phyloP scores from a whole-genome alignment of 2,888 invertebrate species.

The Criorhina ranunculi region DNA sequence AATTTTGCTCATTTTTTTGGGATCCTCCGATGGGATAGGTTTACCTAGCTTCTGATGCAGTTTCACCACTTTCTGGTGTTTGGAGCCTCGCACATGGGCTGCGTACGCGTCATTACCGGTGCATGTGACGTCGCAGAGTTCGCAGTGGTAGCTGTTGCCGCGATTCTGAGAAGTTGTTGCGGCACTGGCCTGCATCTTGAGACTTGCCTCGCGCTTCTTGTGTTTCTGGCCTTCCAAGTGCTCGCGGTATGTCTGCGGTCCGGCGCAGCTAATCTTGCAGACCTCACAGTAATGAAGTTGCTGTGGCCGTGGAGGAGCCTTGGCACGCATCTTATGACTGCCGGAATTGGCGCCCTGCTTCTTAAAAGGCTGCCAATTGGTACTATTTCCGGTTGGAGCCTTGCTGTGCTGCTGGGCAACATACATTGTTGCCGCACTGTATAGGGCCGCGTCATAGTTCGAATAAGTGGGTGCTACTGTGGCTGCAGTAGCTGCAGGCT shows the following conservation, averaged over 20 bases:
- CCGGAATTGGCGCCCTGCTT: constrained; percentile 85
- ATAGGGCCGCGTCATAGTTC: constrained; percentile 97
- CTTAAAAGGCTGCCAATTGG: constrained; percentile 86
- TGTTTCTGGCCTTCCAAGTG: constrained; percentile 99
- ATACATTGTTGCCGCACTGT: constrained; percentile 97
- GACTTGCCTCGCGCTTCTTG: constrained; percentile 97
- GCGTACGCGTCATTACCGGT: constrained; percentile 99
- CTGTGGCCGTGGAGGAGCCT: constrained; percentile 94
- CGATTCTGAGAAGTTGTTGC: constrained; percentile 87
- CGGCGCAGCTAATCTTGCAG: constrained; percentile 99
- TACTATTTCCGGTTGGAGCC: constrained; percentile 77
- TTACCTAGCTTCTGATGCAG: constrained; percentile 98
- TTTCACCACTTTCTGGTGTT: constrained; percentile 98
- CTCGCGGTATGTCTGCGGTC: constrained; percentile 96
- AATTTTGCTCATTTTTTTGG: constrained; percentile 90
- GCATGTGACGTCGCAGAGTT: constrained; percentile 99
- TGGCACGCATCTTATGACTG: constrained; percentile 81
- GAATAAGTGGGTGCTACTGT: constrained; percentile 90
- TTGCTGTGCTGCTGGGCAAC: constrained; percentile 91
- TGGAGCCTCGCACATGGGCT: constrained; percentile 98
- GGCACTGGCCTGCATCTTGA: constrained; percentile 89
- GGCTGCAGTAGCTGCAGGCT: constrained; percentile 83
- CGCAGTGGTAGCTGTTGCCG: constrained; percentile 91
- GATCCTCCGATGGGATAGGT: constrained; percentile 97
- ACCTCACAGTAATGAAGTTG: constrained; percentile 99